Evolutionary conservation across 2,888 invertebrate genomes (phyloP).

Genomic region (Phania funesta): DNA sequence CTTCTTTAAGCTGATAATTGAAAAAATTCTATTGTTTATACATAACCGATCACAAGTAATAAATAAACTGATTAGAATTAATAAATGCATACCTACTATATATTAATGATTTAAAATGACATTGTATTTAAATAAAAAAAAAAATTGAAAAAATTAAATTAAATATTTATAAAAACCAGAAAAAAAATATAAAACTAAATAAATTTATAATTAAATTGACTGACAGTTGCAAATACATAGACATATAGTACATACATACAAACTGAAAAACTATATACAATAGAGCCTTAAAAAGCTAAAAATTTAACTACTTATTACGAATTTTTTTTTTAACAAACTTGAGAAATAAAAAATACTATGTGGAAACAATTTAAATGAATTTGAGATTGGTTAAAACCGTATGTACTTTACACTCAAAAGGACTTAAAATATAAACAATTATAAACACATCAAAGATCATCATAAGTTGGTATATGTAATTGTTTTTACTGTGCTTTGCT

Average conservation of each 20-base stretch:
- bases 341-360: neutral
- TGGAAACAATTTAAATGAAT: conserved; percentile 13
- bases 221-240: neutral
- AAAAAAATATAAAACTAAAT: conserved; percentile 19
- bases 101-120: conserved; percentile 9
- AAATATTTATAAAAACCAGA: conserved; percentile 1
- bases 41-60: conserved; percentile 6
- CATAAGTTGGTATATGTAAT: conserved; percentile 2
- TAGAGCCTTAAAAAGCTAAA: conserved; percentile 12
- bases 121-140: conserved; percentile 28
- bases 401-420: neutral
- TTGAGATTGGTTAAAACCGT: conserved; percentile 5
- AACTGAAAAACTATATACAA: neutral
- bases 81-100: neutral
- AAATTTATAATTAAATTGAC: conserved; percentile 19
- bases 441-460: conserved; percentile 5
- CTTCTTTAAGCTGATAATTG: conserved; percentile 22
- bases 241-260: conserved; percentile 3
- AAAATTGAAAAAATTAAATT: conserved; percentile 4
- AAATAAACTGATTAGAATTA: conserved; percentile 16
- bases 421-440: neutral
- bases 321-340: conserved; percentile 2
- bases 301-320: neutral
- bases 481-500: neutral
- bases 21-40: conserved; percentile 33